Evolutionary conservation across 2,797 vertebrate genomes (phyloP).

Genomic region (Perdix hodgsoniae): DNA sequence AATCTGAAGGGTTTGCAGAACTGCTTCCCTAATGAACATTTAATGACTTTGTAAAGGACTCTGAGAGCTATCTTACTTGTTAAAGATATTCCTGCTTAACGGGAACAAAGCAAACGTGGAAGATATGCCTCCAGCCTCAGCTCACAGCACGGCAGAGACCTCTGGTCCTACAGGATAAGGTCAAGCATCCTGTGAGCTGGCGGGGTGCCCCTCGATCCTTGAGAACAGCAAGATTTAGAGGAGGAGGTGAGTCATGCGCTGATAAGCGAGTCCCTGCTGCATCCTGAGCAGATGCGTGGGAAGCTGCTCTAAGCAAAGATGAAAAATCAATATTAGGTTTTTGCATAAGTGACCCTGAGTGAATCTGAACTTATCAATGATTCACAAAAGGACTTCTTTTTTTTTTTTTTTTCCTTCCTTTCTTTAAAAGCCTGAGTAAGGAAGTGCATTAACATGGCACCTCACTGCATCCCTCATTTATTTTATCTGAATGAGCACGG

Average conservation of each 20-base stretch:
- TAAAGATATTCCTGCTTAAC: conserved; percentile 67
- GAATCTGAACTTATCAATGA: conserved; percentile 83
- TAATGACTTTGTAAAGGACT: conserved; percentile 65
- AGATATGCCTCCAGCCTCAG: conserved; percentile 31
- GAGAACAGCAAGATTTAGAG: conserved; percentile 71
- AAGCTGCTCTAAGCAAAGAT: conserved; percentile 67
- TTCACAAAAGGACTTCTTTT: conserved; percentile 69
- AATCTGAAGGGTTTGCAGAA: conserved; percentile 70
- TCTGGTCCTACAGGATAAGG: conserved; percentile 46
- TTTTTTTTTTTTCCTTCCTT: not conserved
- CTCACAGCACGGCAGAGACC: not conserved
- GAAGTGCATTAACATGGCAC: conserved; percentile 58
- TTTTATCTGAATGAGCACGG: conserved; percentile 27
- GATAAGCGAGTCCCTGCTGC: conserved; percentile 79
- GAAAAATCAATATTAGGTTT: conserved; percentile 66
- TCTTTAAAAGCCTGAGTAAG: conserved; percentile 54
- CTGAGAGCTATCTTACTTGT: conserved; percentile 63
- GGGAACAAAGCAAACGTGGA: conserved; percentile 45
- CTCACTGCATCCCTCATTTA: conserved; percentile 30
- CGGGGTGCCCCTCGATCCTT: conserved; percentile 43
- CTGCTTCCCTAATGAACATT: conserved; percentile 70
- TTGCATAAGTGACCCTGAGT: conserved; percentile 68
- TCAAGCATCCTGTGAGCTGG: conserved; percentile 25
- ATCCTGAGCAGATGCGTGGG: conserved; percentile 73
- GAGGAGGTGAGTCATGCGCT: conserved; percentile 74